These are phyloP conservation scores for Drosophila suzukii DNA, from an alignment of 1,140 invertebrate genomes.

Conservation along the genomic window DNA sequence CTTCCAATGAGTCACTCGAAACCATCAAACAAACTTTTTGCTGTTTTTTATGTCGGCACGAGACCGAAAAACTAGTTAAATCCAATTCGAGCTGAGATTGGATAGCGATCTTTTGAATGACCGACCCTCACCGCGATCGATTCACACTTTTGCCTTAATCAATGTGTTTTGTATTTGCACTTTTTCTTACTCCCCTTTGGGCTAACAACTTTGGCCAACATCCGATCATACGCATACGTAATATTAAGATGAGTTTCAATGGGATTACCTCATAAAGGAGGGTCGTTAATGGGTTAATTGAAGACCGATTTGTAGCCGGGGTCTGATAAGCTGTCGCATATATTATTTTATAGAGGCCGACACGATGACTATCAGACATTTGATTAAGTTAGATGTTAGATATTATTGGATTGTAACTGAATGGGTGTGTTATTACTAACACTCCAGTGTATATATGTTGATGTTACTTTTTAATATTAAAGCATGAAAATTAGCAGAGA, in stretches of 20 bases:
- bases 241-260: constrained; percentile 13
- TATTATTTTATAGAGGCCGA: neutral
- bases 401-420: neutral
- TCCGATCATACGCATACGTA: constrained; percentile 23
- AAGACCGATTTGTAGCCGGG: constrained; percentile 5
- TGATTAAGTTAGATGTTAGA: constrained; percentile 6
- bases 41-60: constrained; percentile 30
- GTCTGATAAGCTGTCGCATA: constrained; percentile 5
- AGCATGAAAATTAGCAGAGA: neutral
- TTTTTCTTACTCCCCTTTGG: constrained; percentile 9
- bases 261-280: constrained; percentile 15
- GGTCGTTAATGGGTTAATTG: constrained; percentile 13
- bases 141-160: constrained; percentile 45
- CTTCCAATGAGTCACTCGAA: constrained; percentile 34
- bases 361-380: constrained; percentile 19
- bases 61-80: constrained; percentile 29
- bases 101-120: constrained; percentile 12
- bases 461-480: neutral
- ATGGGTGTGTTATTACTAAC: neutral
- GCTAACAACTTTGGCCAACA: constrained; percentile 19
- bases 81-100: constrained; percentile 9
- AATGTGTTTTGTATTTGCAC: constrained; percentile 36
- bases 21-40: constrained; percentile 8
- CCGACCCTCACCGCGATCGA: constrained; percentile 37
- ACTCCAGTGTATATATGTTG: constrained; percentile 9